Evolutionary conservation across 2,113 vertebrate species (phyloP), one percentile per base, ranked within the genome.

Genomic region (Tapirus terrestris): DNA sequence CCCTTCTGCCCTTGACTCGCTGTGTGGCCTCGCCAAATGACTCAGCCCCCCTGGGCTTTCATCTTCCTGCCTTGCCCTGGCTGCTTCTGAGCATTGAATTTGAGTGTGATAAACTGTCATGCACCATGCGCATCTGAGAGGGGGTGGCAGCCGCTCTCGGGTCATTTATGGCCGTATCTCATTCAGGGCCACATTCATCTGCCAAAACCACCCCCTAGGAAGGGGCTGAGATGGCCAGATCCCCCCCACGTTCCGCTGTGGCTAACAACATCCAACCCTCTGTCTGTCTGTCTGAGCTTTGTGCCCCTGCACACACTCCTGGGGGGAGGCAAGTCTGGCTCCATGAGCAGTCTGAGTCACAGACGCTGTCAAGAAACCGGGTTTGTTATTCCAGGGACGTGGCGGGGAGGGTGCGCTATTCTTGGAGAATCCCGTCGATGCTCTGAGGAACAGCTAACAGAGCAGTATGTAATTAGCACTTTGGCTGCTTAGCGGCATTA

Each of bases 281-380:
- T 88, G 73, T 36, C 53, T 13, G 80, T 51, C 89, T 60, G 79
- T 72, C 68, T 73, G 80, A 72, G 56, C 11, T 23, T 80, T 3
- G 0, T 82, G 67, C 68, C 75, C 92, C 60, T 85, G 86, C 68
- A 67, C 60, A 70, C 61, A 2, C 80, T 65, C 85, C 29, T 3
- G 1, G 39, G 65, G 75, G 45, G 61, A 17, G 72, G 94, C 36
- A n/a, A 67, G 76, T 85, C 96, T 94, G 89, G 65, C 88, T 93
- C 81, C 6, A 0, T 48, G 77, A 93, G 58, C 87, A 94, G 80
- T 77, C 79, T 86, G 97, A 98, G 96, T 97, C 97, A 95, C 58
- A 90, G 81, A 67, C 5, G 18, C 75, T 75, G 89, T 90, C 88
- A 76, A 72, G 91, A 68, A 90, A 81, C 90, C 2, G 7, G n/a